Base-by-base conservation (phyloP, 2,797 vertebrate species). In the Epinephelus malabaricus region DNA sequence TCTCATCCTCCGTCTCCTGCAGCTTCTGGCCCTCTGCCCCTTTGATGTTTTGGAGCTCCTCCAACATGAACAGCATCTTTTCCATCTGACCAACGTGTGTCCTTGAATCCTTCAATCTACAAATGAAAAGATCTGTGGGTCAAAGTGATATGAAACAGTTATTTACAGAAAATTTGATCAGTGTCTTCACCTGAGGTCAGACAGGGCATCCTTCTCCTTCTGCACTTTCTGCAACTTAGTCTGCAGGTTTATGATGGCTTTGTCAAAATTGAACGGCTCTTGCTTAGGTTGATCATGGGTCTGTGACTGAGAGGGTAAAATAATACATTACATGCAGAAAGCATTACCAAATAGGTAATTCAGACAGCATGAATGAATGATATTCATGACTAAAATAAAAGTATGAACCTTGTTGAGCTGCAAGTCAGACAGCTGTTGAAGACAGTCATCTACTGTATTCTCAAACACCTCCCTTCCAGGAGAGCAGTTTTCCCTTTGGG, bases 11-110 rank as follows among this genome's bases (percentile, higher is more conserved):
- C 4, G 94, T 93, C 50, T 96, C 95, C 76, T 90, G 94, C 75
- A 96, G 86, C 90, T 94, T 95, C 71, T 94, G 85, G 13, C 95
- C 94, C 25, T 92, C 91, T 4, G 92, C 89, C 53, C 89, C 89
- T 82, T 88, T 96, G 75, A 95, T 92, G 70, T 89, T 89, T 88
- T 96, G 94, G 56, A 97, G 91, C 72, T 97, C 95, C 58, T 80
- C 90, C 84, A 96, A 92, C 38, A 96, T 85, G 62, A 38, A 83
- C 78, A 97, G 92, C 59, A 96, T 92, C 84, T 95, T 93, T 81
- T 81, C 92, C 92, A 95, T 93, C 69, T 94, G 86, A 43, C 91
- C 89, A 23, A 94, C 90, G 17, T 95, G 94, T 50, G 89, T 93
- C 53, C 89, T 93, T 0, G 86, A 94, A 76, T 96, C 95, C 69